A percentile compares a stretch with the other conserved stretches of the same genome.
Evolutionary conservation across 64 coral and sea anemone species (phyloP).

Genomic region (Stichodactyla helianthus): DNA sequence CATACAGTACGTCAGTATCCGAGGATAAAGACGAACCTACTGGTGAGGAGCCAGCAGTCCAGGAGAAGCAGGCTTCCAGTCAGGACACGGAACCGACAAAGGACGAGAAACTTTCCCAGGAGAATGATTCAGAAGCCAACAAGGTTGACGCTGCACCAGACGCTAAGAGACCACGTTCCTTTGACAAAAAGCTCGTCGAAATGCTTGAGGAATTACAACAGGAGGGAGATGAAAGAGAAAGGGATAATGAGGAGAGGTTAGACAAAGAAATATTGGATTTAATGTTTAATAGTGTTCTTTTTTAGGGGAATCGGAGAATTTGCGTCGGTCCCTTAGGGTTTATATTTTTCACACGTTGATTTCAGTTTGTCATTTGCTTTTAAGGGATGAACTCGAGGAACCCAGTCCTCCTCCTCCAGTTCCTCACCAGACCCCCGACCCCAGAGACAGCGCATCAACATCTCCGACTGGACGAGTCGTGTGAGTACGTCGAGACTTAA

Average conservation of each 20-base stretch:
- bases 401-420: neutral
- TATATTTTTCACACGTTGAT: neutral
- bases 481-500: neutral
- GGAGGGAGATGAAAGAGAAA: slow-evolving; percentile 10
- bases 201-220: slow-evolving; percentile 8
- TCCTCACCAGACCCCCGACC: slow-evolving; percentile 15
- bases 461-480: neutral
- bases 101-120: neutral
- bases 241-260: neutral
- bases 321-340: too few species aligned
- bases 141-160: neutral
- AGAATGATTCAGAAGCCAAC: neutral
- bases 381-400: slow-evolving; percentile 7
- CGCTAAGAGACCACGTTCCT: neutral
- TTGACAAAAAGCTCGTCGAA: slow-evolving; percentile 21
- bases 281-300: too few species aligned
- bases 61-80: neutral
- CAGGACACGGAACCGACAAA: neutral
- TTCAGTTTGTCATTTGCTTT: neutral
- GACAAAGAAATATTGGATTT: neutral
- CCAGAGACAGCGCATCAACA: neutral
- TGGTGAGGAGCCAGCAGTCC: neutral
- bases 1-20: neutral
- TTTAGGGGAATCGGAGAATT: too few species aligned
- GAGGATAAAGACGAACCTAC: neutral